A percentile compares a stretch with the other conserved stretches of the same genome.
Evolutionary conservation across 2,113 vertebrate species (phyloP).

Genomic region (Saguinus imperator): DNA sequence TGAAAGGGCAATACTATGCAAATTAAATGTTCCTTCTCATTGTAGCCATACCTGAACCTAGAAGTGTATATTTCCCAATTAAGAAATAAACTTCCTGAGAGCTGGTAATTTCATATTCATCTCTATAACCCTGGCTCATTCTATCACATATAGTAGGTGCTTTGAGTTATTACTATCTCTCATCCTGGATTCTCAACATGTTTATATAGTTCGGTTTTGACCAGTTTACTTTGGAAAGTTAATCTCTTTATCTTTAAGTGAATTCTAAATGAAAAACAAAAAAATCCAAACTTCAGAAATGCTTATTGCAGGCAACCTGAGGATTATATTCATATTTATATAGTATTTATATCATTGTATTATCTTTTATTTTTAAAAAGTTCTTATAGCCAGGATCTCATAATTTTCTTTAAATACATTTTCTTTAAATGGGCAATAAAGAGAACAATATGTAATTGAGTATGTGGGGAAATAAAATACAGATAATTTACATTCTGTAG

Average conservation of each 20-base stretch:
- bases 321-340: neutral
- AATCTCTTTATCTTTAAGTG: neutral
- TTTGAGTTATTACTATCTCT: neutral
- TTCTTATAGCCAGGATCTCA: neutral
- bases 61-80: neutral
- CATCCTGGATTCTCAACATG: neutral
- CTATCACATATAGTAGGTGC: neutral
- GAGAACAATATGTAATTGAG: neutral
- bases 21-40: neutral
- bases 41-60: neutral
- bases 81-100: neutral
- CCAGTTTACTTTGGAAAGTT: neutral
- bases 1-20: neutral
- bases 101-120: neutral
- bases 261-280: conserved; percentile 13
- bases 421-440: neutral
- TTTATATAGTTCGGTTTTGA: neutral
- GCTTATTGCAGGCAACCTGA: neutral
- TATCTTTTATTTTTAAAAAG: neutral
- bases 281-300: neutral
- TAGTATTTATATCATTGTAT: neutral
- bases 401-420: neutral
- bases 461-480: conserved; percentile 6
- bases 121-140: neutral
- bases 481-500: neutral